Evolutionary conservation across 2,797 vertebrate species (phyloP).

Genomic region (Euthynnus affinis): DNA sequence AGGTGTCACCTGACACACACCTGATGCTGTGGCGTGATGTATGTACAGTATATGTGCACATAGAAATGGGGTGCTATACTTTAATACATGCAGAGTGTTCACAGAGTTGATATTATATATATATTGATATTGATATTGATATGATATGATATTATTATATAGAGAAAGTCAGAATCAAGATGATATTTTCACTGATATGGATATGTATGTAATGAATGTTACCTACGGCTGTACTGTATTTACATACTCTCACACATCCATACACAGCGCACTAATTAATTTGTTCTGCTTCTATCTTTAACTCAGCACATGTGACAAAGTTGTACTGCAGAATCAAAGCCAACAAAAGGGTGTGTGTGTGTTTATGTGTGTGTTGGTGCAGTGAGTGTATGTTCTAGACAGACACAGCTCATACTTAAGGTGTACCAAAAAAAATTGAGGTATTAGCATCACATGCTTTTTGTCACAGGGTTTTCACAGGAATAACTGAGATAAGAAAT

Average conservation of each 20-base stretch:
- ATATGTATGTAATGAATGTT: neutral
- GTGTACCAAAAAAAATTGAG: neutral
- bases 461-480: conserved; percentile 10
- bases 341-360: neutral
- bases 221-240: neutral
- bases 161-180: neutral
- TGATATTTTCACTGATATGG: neutral
- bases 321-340: neutral
- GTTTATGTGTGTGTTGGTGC: neutral
- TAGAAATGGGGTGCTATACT: neutral
- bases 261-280: neutral
- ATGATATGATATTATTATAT: no score
- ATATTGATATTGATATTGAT: neutral
- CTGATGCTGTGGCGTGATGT: neutral
- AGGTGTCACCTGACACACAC: conserved; percentile 28
- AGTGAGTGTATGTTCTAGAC: neutral
- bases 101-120: no score
- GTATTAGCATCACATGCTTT: neutral
- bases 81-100: neutral
- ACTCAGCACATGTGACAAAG: neutral
- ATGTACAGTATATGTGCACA: neutral
- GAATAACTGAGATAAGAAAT: neutral
- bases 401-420: conserved; percentile 6
- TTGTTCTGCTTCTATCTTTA: neutral
- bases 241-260: neutral